Evolutionary conservation across 2,888 invertebrate species (phyloP).

Genomic region (Apodemia mormo): DNA sequence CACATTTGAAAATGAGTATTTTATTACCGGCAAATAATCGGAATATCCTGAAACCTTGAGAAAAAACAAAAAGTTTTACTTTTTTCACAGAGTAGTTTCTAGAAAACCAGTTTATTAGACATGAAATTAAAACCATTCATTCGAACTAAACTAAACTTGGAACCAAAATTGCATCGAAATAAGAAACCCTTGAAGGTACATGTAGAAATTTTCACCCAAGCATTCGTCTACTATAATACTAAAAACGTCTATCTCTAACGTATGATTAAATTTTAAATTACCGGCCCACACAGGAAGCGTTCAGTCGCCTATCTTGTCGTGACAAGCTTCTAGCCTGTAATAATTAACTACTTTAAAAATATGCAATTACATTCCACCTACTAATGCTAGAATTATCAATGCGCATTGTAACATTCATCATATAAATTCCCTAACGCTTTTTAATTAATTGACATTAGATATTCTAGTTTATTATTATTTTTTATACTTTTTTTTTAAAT

Average conservation of each 20-base stretch:
- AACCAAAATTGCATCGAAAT: too few species aligned
- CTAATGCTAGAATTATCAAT: constrained; percentile 9
- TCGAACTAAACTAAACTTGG: too few species aligned
- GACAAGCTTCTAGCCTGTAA: constrained; percentile 48
- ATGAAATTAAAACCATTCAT: too few species aligned
- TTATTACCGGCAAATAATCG: too few species aligned
- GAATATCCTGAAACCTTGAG: too few species aligned
- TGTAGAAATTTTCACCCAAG: not conserved
- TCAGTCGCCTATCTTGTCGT: constrained; percentile 49
- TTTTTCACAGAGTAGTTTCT: too few species aligned
- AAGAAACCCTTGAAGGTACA: too few species aligned
- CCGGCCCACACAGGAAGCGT: constrained; percentile 53
- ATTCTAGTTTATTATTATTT: too few species aligned
- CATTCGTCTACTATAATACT: constrained; percentile 10
- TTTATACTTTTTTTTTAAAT: too few species aligned
- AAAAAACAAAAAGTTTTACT: too few species aligned
- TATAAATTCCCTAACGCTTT: not conserved
- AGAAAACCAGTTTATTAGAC: too few species aligned
- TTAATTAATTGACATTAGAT: not conserved
- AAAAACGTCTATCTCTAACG: constrained; percentile 42
- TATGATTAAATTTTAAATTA: constrained; percentile 66
- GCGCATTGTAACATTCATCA: not conserved
- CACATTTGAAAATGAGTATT: too few species aligned
- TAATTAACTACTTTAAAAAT: constrained; percentile 45
- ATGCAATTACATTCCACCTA: constrained; percentile 33